Base-by-base conservation (phyloP, 2,797 vertebrate species). In the Protonibea diacanthus region DNA sequence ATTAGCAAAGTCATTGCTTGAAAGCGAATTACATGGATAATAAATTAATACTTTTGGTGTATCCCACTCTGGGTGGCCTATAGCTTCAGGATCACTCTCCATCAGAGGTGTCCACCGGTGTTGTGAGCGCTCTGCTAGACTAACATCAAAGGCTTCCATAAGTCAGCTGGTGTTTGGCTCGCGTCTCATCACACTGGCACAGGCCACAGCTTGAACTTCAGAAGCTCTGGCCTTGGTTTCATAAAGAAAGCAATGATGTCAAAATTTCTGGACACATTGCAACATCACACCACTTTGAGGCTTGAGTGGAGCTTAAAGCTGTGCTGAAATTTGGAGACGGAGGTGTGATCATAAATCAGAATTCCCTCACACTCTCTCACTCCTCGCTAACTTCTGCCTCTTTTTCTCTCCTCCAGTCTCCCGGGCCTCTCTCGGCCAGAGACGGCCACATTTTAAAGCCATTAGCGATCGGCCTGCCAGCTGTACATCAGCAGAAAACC, bases 361-460 rank as follows among this genome's bases (percentile, higher is more conserved):
- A 72, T 78, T 88, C 83, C 81, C 81, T 92, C 84, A 78, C 88
- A 86, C 88, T 84, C 86, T 52, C 81, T 80, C 74, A 17, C 72
- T 80, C 76, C 64, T 84, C 48, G 45, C 80, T 70, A 45, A 45
- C 79, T 78, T 74, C 74, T 79, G 29, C 58, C 71, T 62, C 57
- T 69, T 60, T 78, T 27, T 75, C 75, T 62, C 78, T 52, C 49
- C 55, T 44, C 56, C 71, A 33, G 21, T 47, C 76, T 78, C 57
- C 23, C 44, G 33, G 6, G 76, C 74, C 82, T 81, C 65, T 62
- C 77, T 62, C 76, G 25, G 82, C 92, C 89, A 91, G 86, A 90
- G 89, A 91, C 80, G 85, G 91, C 95, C 33, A 95, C 88, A 93
- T 95, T 96, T 95, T 92, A 95, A 95, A 95, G 58, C 89, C 94